Percentiles rank a stretch among this genome's conserved stretches.
Conservation (phyloP, 2,113 vertebrate genomes). For the Pteruthius melanotis region DNA sequence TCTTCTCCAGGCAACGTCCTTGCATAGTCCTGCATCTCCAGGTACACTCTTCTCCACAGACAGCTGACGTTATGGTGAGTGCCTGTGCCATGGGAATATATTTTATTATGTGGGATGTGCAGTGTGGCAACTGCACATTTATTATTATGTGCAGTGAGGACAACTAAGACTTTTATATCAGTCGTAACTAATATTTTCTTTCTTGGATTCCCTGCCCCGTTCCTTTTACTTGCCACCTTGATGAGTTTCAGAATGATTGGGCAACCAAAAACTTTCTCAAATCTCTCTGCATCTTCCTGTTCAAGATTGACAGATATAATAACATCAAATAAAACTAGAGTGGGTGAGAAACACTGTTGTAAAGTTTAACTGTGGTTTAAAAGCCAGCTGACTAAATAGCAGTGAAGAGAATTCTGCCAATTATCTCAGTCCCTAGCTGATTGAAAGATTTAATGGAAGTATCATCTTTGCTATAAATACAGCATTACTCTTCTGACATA, state of each 20-base stretch:
- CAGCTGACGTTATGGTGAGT: rapidly evolving
- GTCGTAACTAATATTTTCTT: background rate
- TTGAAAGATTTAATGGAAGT: background rate
- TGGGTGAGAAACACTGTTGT: background rate
- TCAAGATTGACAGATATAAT: background rate
- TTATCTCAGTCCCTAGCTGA: background rate
- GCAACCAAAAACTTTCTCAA: background rate
- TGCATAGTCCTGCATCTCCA: background rate
- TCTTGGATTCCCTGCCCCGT: background rate
- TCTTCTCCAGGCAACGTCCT: background rate
- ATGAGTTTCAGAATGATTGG: background rate
- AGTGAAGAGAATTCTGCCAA: background rate
- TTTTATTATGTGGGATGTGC: background rate
- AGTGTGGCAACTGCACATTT: no score
- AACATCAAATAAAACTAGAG: background rate
- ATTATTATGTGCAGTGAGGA: background rate
- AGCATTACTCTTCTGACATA: background rate
- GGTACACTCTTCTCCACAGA: background rate
- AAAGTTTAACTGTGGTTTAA: constrained; percentile 2
- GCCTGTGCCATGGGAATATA: background rate
- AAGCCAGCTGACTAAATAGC: background rate
- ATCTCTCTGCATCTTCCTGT: background rate
- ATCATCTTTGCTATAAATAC: constrained; percentile 6
- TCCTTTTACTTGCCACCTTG: background rate
- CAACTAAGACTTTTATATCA: background rate